A percentile compares a stretch with the other conserved stretches of the same genome.
Conservation (phyloP, 2,113 vertebrate genomes). For the Alligator sinensis region DNA sequence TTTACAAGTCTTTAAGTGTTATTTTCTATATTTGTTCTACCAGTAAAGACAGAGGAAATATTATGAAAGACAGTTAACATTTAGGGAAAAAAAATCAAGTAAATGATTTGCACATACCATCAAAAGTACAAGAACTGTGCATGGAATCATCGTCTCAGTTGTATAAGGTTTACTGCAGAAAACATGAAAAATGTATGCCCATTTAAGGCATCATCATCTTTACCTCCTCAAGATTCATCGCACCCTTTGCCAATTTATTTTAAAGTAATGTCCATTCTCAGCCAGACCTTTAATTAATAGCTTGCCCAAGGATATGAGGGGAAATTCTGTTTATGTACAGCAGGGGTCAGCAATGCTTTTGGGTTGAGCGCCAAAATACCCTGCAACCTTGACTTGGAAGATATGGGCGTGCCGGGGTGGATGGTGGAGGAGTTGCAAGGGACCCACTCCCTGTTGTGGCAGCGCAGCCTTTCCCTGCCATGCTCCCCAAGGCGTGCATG, state of each 20-base stretch:
- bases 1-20: not conserved
- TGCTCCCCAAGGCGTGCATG: too few relatives aligned
- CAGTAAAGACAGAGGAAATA: not conserved
- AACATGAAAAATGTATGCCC: not conserved
- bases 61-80: not conserved
- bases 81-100: not conserved
- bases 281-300: conserved; percentile 72
- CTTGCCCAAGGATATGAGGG: conserved; percentile 62
- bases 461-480: too few relatives aligned
- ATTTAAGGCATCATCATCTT: conserved; percentile 19
- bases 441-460: too few relatives aligned
- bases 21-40: not conserved
- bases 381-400: too few relatives aligned
- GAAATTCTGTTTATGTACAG: conserved; percentile 73
- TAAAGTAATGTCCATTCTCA: conserved; percentile 65
- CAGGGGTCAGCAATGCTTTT: too few relatives aligned
- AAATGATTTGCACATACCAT: not conserved
- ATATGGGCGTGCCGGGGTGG: too few relatives aligned
- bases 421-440: too few relatives aligned
- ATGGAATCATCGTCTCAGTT: accelerated
- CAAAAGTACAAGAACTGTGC: not conserved
- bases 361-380: too few relatives aligned
- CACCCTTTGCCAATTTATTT: conserved; percentile 67
- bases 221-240: conserved; percentile 50
- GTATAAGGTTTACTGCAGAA: accelerated